phyloP scores from a whole-genome alignment of 1,140 invertebrate genomes.

The Cyclargus thomasi region DNA sequence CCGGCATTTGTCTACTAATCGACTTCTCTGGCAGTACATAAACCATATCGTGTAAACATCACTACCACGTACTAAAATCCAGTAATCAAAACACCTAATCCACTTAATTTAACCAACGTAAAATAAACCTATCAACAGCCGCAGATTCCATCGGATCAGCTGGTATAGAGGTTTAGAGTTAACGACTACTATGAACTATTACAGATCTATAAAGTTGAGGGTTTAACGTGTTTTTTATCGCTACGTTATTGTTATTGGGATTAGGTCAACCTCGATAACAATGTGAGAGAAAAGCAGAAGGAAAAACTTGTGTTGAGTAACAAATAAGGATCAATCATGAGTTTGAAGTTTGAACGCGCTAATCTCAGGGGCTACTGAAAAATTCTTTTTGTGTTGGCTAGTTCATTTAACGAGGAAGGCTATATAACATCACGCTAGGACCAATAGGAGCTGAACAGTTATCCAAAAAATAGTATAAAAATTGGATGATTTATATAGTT shows the following conservation, averaged over 20 bases:
- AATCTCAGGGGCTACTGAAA: too few species aligned
- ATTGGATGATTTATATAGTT: too few species aligned
- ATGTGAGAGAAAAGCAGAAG: neutral
- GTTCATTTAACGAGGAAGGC: too few species aligned
- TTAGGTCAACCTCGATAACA: neutral
- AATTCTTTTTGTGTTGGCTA: too few species aligned
- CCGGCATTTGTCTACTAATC: too few species aligned
- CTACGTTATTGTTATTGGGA: neutral
- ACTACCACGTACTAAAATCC: neutral
- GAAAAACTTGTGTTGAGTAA: too few species aligned
- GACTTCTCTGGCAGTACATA: too few species aligned
- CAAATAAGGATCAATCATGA: too few species aligned
- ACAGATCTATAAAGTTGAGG: neutral
- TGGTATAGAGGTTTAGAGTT: neutral
- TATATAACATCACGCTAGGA: too few species aligned
- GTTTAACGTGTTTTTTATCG: slow-evolving; percentile 4
- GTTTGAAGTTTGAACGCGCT: too few species aligned
- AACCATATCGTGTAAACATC: neutral
- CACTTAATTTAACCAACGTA: slow-evolving; percentile 1
- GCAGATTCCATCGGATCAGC: neutral
- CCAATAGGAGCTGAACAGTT: too few species aligned
- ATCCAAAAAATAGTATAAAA: too few species aligned
- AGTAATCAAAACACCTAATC: neutral
- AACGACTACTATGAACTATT: slow-evolving; percentile 1
- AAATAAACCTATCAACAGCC: neutral